Evolutionary conservation across 2,113 vertebrate genomes (phyloP), one percentile per base, ranked within the genome.

Genomic region (Nesoenas mayeri): DNA sequence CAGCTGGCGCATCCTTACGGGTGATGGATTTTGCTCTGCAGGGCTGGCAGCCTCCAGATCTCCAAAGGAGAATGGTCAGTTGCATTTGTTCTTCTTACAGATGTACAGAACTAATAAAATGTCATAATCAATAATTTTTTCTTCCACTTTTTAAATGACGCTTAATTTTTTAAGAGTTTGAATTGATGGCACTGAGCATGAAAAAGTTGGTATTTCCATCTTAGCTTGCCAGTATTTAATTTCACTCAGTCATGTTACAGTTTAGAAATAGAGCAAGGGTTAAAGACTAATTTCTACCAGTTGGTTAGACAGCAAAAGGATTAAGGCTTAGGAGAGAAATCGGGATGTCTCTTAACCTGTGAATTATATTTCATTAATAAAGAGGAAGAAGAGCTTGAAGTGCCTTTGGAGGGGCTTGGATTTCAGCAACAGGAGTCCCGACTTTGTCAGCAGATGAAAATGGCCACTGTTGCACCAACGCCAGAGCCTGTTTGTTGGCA

Each of bases 361-460:
- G 48, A 90, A 91, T 93, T 95, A 20, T 95, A 48, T 96, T 91
- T 71, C 77, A 25, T 98, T 93, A 84, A 80, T 77, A 77, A 95
- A 98, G 98, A 98, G 90, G 91, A 97, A 98, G 98, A 98, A 87
- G 98, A 98, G 91, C 96, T 96, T 51, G 98, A 98, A 88, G 98
- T 98, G 94, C 97, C 93, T 54, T 79, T 98, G 50, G 99, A 98
- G 97, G 98, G 98, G 17, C 83, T 98, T 22, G 94, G 96, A 85
- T 99, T 98, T 96, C 97, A 97, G 32, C 98, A 98, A 69, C 99
- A 98, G 97, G 99, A 99, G 96, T 98, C 98, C 0, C 98, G 96
- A 58, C 96, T 97, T 56, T 98, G 98, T 90, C 99, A 99, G 87
- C 99, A 98, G 97, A 98, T 98, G 98, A 99, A 99, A 97, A 97